Evolutionary conservation across 92 coral and sea anemone species (phyloP), one percentile per base, ranked within the genome.

Genomic region (Phenganax stokvisi): DNA sequence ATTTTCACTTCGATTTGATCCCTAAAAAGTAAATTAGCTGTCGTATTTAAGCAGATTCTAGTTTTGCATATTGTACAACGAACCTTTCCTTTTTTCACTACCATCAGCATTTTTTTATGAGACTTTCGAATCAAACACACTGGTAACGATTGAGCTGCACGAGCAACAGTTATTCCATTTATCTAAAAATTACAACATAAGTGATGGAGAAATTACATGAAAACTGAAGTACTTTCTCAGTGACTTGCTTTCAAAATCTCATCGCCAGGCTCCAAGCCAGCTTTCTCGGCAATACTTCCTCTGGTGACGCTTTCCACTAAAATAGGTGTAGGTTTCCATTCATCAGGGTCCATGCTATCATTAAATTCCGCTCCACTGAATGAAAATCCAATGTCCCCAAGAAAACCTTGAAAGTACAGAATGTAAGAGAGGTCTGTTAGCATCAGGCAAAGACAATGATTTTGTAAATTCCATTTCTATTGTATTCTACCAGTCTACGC

Each of bases 261-360:
- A 29, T 79, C 83, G 10, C 83, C 83, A 64, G 74, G 61, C 62
- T 79, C 83, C 61, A 79, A 64, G 55, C 83, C 83, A 53, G 83
- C 83, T 79, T 79, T 79, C 11, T 79, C 83, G 6, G 83, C 83
- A 13, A 64, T 47, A 11, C 83, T 79, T 9, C 83, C 83, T 31
- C 83, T 31, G 11, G 62, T 65, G 51, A 79, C 83, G 51, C 73
- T 65, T 79, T 79, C 74, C 2, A 79, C 55, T 7, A 79, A 51
- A 51, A 79, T 63, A 8, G 83, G 83, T 29, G 83, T 60, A 6
- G 57, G n/a, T 47, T 30, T 28, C 83, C 83, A 79, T 27, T 63
- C 74, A 3, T 5, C 13, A 0, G 83, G 57, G 17, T 79, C 83
- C 53, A 15, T 28, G 29, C 28, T 28, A 3, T 79, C 62, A 20